Conservation (phyloP, 2,888 invertebrate species). For the Ischnura elegans region DNA sequence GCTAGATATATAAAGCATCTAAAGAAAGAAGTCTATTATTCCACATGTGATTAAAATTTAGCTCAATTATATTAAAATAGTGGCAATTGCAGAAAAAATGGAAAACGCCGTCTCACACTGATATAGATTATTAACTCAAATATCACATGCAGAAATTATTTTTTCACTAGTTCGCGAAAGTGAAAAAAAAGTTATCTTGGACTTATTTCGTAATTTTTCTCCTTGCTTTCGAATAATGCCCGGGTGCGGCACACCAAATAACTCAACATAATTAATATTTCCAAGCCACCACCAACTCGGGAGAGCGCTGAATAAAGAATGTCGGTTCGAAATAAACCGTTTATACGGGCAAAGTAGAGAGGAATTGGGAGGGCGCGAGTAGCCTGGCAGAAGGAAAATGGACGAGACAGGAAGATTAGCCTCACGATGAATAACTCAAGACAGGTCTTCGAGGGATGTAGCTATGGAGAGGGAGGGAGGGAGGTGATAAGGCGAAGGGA, state of each 20-base stretch:
- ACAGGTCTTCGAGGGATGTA: not conserved
- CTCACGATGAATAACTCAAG: conserved; percentile 53
- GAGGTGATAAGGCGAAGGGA: not conserved
- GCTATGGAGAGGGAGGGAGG: not conserved
- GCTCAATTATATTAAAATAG: too few relatives aligned
- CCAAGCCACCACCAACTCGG: not conserved
- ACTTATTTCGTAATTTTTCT: too few relatives aligned
- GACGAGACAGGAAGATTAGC: conserved; percentile 30
- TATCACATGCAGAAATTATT: too few relatives aligned
- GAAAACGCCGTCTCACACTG: too few relatives aligned
- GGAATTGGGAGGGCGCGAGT: not conserved
- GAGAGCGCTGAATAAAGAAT: not conserved
- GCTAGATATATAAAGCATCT: too few relatives aligned
- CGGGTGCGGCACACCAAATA: not conserved
- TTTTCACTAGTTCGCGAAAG: too few relatives aligned
- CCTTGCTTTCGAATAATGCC: too few relatives aligned
- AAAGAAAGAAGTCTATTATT: too few relatives aligned
- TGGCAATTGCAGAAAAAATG: too few relatives aligned
- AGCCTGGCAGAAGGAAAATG: not conserved
- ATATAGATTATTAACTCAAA: too few relatives aligned
- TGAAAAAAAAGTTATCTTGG: too few relatives aligned
- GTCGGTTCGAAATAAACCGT: not conserved
- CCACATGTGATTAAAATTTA: too few relatives aligned
- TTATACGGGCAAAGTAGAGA: not conserved
- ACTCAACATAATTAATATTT: conserved; percentile 16